phyloP scores from a whole-genome alignment of 2,113 vertebrate species.

The Poecile atricapillus region DNA sequence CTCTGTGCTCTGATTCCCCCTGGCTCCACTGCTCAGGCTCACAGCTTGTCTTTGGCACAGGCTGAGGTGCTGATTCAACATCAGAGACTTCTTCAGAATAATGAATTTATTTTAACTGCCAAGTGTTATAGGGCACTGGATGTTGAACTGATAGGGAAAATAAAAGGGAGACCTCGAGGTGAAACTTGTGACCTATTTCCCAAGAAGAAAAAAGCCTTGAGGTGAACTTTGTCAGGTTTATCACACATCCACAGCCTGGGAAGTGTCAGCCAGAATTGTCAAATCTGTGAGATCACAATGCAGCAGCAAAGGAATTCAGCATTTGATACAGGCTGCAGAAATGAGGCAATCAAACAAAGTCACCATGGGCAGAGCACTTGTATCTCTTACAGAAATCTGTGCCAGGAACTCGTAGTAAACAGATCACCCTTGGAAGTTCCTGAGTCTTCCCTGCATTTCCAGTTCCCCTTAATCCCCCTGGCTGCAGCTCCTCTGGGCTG shows the following conservation, averaged over 20 bases:
- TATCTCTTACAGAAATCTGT: neutral
- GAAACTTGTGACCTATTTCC: neutral
- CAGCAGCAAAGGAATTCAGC: neutral
- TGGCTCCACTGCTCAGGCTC: neutral
- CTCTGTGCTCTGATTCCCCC: neutral
- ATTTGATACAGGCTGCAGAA: neutral
- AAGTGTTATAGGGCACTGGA: constrained; percentile 9
- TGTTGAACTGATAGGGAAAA: constrained; percentile 17
- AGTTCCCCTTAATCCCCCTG: neutral
- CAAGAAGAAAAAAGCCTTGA: neutral
- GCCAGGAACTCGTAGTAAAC: neutral
- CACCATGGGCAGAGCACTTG: neutral
- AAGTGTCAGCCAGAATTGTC: neutral
- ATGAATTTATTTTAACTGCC: neutral
- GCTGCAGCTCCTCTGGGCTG: neutral
- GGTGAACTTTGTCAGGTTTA: constrained; percentile 1
- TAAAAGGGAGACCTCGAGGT: neutral
- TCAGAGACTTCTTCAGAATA: neutral
- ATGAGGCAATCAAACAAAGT: neutral
- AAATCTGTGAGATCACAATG: neutral
- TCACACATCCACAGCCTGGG: neutral
- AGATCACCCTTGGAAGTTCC: neutral
- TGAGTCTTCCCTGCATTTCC: neutral
- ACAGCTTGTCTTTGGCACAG: constrained; percentile 21
- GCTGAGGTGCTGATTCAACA: constrained; percentile 26